Percentiles rank a stretch among this genome's conserved stretches.
Conservation (phyloP, 1,140 invertebrate species). For the Drosophila kanapiae region DNA sequence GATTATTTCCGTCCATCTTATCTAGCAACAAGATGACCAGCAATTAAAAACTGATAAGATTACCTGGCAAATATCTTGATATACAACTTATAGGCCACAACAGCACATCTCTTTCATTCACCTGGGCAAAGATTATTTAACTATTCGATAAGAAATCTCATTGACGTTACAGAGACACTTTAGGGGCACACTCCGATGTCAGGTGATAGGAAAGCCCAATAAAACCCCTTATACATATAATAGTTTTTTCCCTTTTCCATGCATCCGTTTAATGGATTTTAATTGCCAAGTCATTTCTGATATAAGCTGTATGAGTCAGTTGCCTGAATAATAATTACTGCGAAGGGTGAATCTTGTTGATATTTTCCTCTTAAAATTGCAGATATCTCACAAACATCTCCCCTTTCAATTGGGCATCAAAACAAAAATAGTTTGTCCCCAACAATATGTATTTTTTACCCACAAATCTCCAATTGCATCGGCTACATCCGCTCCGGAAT, state of each 20-base stretch:
- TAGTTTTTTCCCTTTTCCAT: conserved; percentile 5
- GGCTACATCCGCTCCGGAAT: conserved; percentile 48
- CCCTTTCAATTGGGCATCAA: background rate
- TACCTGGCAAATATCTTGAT: conserved; percentile 22
- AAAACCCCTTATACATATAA: background rate
- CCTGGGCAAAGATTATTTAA: conserved; percentile 15
- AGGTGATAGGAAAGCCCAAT: conserved; percentile 6
- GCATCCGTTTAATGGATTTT: background rate
- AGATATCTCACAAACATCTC: background rate
- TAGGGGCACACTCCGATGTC: background rate
- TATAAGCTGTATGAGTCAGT: conserved; percentile 15
- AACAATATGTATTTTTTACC: conserved; percentile 42
- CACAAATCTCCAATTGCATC: conserved; percentile 60
- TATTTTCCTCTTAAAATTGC: background rate
- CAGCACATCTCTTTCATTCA: conserved; percentile 8
- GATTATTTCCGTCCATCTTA: background rate
- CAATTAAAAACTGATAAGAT: conserved; percentile 14
- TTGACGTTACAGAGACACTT: conserved; percentile 19
- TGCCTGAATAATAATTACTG: background rate
- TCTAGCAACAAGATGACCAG: background rate
- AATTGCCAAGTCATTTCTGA: conserved; percentile 1
- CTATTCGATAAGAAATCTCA: conserved; percentile 16
- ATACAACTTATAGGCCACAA: conserved; percentile 5
- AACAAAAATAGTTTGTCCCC: conserved; percentile 8
- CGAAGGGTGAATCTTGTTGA: background rate